Evolutionary conservation across 2,113 vertebrate species (phyloP).

Genomic region (Thamnaconus septentrionalis): DNA sequence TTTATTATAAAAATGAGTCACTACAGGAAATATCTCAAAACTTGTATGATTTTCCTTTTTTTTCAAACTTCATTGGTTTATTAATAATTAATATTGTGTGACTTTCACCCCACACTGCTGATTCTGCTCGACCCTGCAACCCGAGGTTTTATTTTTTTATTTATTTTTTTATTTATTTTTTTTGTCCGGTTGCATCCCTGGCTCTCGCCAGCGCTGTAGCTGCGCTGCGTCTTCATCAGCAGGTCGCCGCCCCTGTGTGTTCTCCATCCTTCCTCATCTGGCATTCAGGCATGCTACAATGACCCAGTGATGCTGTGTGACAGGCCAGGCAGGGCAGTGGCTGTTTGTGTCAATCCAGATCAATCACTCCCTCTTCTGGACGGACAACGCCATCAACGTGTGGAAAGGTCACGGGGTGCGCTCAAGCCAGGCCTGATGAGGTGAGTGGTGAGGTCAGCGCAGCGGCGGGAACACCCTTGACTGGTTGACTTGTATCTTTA

Average conservation of each 20-base stretch:
- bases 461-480: slow-evolving; percentile 49
- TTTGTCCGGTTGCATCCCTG: slow-evolving; percentile 25
- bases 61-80: no score
- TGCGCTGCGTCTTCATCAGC: slow-evolving; percentile 31
- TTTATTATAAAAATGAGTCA: no score
- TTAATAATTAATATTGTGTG: no score
- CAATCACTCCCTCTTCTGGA: slow-evolving; percentile 76
- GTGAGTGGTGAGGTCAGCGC: slow-evolving; percentile 54
- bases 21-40: no score
- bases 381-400: slow-evolving; percentile 64
- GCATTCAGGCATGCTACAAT: slow-evolving; percentile 74
- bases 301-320: slow-evolving; percentile 74
- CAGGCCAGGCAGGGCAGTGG: slow-evolving; percentile 68
- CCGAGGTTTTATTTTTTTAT: no score
- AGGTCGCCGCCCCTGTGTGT: slow-evolving; percentile 54
- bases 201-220: slow-evolving; percentile 16
- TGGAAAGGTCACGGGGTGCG: slow-evolving; percentile 64
- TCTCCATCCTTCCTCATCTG: slow-evolving; percentile 66
- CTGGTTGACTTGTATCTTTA: slow-evolving; percentile 15
- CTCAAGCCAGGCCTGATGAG: slow-evolving; percentile 57
- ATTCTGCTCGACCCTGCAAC: no score
- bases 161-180: slow-evolving; percentile 6
- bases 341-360: slow-evolving; percentile 78
- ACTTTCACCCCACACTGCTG: no score
- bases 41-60: no score